Evolutionary conservation across 1,140 invertebrate species (phyloP).

Genomic region (Dryas iulia): DNA sequence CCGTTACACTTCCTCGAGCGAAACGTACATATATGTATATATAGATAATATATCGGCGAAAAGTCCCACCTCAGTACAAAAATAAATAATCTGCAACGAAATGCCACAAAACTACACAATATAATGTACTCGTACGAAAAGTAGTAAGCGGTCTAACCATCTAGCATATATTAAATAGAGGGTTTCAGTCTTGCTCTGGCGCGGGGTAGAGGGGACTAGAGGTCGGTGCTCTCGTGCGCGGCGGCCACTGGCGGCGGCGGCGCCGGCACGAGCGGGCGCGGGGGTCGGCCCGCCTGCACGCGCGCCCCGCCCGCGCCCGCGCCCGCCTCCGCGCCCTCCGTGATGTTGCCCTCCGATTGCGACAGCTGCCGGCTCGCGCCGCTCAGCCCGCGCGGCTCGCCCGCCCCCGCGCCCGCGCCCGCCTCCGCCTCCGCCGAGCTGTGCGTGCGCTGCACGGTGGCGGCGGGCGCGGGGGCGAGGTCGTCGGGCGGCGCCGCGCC

Average conservation of each 20-base stretch:
- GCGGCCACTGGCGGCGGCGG: slow-evolving; percentile 32
- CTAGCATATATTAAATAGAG: slow-evolving; percentile 40
- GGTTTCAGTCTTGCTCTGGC: slow-evolving; percentile 41
- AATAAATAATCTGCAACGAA: slow-evolving; percentile 49
- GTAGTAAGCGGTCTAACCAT: slow-evolving; percentile 30
- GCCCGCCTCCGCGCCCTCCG: slow-evolving; percentile 54
- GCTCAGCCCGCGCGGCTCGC: slow-evolving; percentile 57
- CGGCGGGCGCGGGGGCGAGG: slow-evolving; percentile 38
- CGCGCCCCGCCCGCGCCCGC: slow-evolving; percentile 42
- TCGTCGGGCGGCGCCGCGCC: slow-evolving; percentile 42
- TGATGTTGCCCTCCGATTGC: slow-evolving; percentile 75
- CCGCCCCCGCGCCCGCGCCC: slow-evolving; percentile 48
- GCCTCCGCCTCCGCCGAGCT: slow-evolving; percentile 70
- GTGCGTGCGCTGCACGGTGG: slow-evolving; percentile 65
- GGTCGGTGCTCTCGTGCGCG: slow-evolving; percentile 64
- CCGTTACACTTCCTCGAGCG: not conserved
- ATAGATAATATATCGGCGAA: not conserved
- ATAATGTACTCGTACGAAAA: slow-evolving; percentile 29
- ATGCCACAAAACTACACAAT: slow-evolving; percentile 30
- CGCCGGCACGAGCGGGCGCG: too few relatives aligned
- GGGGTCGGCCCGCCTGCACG: not conserved
- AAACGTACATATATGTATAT: not conserved
- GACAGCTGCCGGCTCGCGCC: slow-evolving; percentile 68
- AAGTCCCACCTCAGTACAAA: slow-evolving; percentile 29
- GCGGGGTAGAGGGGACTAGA: slow-evolving; percentile 41